phyloP scores from a whole-genome alignment of 2,797 vertebrate species.

The Heterohyrax brucei region DNA sequence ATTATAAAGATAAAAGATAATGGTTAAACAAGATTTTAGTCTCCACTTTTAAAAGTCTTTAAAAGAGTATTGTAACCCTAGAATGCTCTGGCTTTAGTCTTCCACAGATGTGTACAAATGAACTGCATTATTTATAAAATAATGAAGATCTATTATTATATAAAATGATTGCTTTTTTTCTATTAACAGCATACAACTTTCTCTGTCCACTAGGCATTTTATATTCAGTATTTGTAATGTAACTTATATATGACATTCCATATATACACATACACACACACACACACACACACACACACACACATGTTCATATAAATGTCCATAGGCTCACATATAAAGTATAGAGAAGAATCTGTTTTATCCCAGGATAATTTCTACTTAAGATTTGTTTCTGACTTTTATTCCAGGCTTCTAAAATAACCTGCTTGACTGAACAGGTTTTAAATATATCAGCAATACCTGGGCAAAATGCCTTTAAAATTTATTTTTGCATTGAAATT shows the following conservation, averaged over 20 bases:
- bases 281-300: too few species aligned
- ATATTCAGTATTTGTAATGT: background rate
- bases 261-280: background rate
- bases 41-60: conserved; percentile 48
- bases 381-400: conserved; percentile 43
- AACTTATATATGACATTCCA: background rate
- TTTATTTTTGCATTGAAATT: conserved; percentile 74
- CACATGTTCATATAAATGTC: background rate
- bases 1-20: conserved; percentile 18
- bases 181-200: background rate
- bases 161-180: conserved; percentile 18
- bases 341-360: conserved; percentile 48
- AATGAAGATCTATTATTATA: conserved; percentile 25
- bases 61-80: background rate
- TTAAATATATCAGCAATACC: conserved; percentile 69
- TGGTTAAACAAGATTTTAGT: conserved; percentile 64
- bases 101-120: conserved; percentile 42
- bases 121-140: background rate
- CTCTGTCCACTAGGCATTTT: conserved; percentile 20
- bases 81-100: conserved; percentile 53
- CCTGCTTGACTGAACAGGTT: conserved; percentile 79
- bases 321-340: background rate
- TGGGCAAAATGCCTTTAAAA: conserved; percentile 71
- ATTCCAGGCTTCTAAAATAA: conserved; percentile 28
- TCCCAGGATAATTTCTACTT: conserved; percentile 1